phyloP scores from a whole-genome alignment of 2,113 vertebrate genomes.

The Chinchilla lanigera region DNA sequence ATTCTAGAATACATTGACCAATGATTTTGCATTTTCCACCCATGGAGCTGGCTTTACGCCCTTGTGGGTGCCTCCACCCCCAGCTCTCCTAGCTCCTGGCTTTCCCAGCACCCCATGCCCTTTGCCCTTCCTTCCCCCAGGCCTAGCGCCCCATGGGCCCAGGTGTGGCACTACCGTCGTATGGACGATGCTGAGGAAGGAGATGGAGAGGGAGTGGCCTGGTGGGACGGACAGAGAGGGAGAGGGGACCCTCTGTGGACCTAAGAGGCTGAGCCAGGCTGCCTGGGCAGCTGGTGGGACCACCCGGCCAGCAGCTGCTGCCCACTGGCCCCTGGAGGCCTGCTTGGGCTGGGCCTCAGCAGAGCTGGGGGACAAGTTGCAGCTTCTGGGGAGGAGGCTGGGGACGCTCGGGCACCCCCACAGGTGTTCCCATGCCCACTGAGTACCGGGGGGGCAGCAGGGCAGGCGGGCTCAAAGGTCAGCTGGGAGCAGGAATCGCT shows the following conservation, averaged over 20 bases:
- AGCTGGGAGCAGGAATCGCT: background rate
- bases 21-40: background rate
- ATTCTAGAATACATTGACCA: background rate
- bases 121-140: background rate
- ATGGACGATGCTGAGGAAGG: background rate
- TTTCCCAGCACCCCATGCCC: background rate
- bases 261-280: background rate
- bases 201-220: background rate
- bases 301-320: background rate
- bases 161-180: fast-evolving
- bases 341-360: background rate
- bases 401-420: background rate
- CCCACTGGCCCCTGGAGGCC: background rate
- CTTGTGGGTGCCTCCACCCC: background rate
- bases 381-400: background rate
- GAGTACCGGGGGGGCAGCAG: background rate
- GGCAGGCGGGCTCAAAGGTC: background rate
- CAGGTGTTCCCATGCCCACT: background rate
- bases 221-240: background rate
- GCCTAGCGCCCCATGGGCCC: too few species aligned
- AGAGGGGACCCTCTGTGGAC: background rate
- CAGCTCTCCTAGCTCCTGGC: fast-evolving
- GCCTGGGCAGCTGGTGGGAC: background rate
- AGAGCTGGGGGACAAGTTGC: background rate
- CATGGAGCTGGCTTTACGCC: background rate